These are phyloP conservation scores for Nixonia krombeini DNA, from an alignment of 1,140 invertebrate species.

Conservation along the genomic window DNA sequence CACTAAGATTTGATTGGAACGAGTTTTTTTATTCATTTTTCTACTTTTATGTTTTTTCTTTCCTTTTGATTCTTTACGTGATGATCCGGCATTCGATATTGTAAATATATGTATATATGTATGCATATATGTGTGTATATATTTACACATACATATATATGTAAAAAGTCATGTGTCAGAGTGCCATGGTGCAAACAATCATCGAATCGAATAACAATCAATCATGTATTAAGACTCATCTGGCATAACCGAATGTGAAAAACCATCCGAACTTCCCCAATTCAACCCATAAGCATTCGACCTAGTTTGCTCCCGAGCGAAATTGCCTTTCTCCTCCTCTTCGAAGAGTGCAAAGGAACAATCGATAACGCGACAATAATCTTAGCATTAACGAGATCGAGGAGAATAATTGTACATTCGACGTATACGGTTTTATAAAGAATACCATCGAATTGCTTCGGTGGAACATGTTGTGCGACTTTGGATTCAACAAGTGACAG, in stretches of 20 bases:
- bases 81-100: constrained; percentile 24
- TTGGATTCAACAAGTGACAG: constrained; percentile 41
- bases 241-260: constrained; percentile 56
- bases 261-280: constrained; percentile 48
- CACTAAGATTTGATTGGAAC: no score
- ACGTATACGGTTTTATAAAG: constrained; percentile 37
- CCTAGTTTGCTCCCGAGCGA: constrained; percentile 54
- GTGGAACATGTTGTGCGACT: constrained; percentile 59
- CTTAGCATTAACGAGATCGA: constrained; percentile 24
- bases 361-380: constrained; percentile 25
- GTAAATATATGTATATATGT: constrained; percentile 28
- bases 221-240: constrained; percentile 64
- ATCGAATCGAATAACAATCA: constrained; percentile 69
- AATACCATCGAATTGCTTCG: constrained; percentile 64
- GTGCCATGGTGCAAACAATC: constrained; percentile 72
- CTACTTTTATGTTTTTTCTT: no score
- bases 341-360: constrained; percentile 30
- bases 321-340: constrained; percentile 16
- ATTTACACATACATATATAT: constrained; percentile 15
- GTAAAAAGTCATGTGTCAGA: constrained; percentile 65
- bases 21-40: no score
- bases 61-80: neutral
- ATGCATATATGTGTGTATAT: constrained; percentile 32
- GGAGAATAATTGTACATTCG: constrained; percentile 26
- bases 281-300: constrained; percentile 65